These are phyloP conservation scores for Nomada fabriciana DNA, from an alignment of 2,888 invertebrate genomes.

Conservation along the genomic window DNA sequence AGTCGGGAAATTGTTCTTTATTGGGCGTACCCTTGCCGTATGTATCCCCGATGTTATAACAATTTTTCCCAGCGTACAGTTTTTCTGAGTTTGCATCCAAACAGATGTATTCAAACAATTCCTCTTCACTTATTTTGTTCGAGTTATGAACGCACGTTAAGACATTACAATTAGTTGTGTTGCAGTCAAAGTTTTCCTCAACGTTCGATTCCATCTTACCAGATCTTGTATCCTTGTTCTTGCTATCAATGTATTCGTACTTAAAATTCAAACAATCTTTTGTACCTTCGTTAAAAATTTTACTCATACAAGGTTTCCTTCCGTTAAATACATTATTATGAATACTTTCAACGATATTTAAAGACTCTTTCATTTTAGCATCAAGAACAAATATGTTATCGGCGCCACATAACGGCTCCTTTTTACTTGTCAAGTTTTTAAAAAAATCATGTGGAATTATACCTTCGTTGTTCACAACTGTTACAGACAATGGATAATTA, in stretches of 20 bases:
- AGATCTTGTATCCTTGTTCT: conserved; percentile 6
- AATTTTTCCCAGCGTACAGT: background rate
- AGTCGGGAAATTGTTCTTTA: conserved; percentile 10
- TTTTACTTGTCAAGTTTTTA: conserved; percentile 68
- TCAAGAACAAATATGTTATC: conserved; percentile 32
- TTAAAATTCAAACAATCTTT: conserved; percentile 22
- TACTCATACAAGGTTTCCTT: conserved; percentile 5
- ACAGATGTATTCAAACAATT: conserved; percentile 22
- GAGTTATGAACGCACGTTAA: conserved; percentile 2
- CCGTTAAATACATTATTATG: conserved; percentile 29
- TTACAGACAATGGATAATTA: conserved; percentile 75
- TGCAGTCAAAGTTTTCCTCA: background rate
- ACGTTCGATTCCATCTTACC: background rate
- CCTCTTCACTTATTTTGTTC: background rate
- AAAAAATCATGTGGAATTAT: conserved; percentile 73
- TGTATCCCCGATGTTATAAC: background rate
- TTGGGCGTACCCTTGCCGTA: background rate
- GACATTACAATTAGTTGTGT: background rate
- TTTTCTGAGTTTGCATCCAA: background rate
- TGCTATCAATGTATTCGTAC: background rate
- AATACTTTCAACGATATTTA: conserved; percentile 54
- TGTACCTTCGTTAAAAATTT: conserved; percentile 21
- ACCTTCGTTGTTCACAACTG: conserved; percentile 74
- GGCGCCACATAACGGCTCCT: conserved; percentile 34
- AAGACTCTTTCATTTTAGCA: conserved; percentile 26